A percentile compares a stretch with the other conserved stretches of the same genome.
Evolutionary conservation across 64 coral and sea anemone genomes (phyloP).

Genomic region (Trachythela sp.): DNA sequence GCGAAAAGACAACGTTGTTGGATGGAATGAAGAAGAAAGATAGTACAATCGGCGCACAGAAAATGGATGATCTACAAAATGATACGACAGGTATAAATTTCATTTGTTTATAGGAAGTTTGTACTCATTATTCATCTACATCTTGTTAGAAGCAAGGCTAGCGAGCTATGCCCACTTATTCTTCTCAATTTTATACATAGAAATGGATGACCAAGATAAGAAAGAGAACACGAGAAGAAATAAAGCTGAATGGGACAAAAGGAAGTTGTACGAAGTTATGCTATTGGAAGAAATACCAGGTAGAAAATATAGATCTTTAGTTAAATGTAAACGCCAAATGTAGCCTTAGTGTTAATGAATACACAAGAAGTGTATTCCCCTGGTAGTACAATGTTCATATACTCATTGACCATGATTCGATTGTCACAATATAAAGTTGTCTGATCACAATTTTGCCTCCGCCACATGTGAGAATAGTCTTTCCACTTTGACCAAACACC

Average conservation of each 20-base stretch:
- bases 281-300: not conserved
- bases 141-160: not conserved
- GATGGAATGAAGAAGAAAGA: not conserved
- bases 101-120: not conserved
- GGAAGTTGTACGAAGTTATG: not conserved
- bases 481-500: too few species aligned
- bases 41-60: not conserved
- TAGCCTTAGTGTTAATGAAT: too few species aligned
- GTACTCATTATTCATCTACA: not conserved
- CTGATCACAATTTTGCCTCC: too few species aligned
- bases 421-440: too few species aligned
- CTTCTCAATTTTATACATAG: not conserved
- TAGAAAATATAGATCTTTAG: too few species aligned
- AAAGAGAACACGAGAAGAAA: not conserved
- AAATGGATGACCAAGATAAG: not conserved
- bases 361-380: too few species aligned
- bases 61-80: not conserved
- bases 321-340: too few species aligned
- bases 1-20: not conserved
- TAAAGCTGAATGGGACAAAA: not conserved
- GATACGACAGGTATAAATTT: not conserved
- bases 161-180: too few species aligned
- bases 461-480: too few species aligned
- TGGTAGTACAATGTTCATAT: too few species aligned
- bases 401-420: too few species aligned